Conservation (phyloP, 2,113 vertebrate species). For the Pedetes capensis region DNA sequence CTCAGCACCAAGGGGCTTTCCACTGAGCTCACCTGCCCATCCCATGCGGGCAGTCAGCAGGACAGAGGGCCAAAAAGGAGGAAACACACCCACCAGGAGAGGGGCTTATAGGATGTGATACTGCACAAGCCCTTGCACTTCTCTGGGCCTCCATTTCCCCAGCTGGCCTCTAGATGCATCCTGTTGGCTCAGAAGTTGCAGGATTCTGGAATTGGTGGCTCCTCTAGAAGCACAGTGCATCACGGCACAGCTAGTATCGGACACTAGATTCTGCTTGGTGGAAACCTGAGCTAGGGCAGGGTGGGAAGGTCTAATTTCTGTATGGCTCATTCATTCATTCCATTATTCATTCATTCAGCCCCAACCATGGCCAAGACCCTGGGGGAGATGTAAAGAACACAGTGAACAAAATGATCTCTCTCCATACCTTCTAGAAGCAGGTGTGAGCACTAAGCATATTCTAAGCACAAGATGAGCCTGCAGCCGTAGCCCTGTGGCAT, state of each 20-base stretch:
- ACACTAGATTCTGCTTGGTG: neutral
- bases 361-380: neutral
- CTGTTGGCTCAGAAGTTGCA: neutral
- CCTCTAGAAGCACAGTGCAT: neutral
- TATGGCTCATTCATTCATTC: neutral
- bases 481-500: no score
- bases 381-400: neutral
- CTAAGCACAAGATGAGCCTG: no score
- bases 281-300: neutral
- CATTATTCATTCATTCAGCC: neutral
- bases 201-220: neutral
- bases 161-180: neutral
- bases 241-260: neutral
- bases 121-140: neutral
- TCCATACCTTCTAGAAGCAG: neutral
- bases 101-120: neutral
- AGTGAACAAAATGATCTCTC: neutral
- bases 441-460: neutral
- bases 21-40: neutral
- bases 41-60: neutral
- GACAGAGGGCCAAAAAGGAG: neutral
- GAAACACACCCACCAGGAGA: neutral
- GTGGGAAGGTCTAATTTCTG: neutral
- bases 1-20: no score
- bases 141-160: neutral